Evolutionary conservation across 2,888 invertebrate genomes (phyloP).

Genomic region (Emesis furor): DNA sequence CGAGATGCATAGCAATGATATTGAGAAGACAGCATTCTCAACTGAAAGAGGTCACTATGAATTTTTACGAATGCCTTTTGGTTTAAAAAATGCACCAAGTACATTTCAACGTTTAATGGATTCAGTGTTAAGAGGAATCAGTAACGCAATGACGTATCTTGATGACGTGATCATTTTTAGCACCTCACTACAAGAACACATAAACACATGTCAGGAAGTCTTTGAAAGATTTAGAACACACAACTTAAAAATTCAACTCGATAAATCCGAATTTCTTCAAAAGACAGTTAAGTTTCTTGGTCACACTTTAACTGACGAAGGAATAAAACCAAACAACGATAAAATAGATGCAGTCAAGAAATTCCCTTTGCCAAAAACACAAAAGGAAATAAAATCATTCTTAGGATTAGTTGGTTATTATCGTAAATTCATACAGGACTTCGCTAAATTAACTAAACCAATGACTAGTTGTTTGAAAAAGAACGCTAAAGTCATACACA

Average conservation of each 20-base stretch:
- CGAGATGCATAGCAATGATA: background rate
- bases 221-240: constrained; percentile 43
- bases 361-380: too few species aligned
- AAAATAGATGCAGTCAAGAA: too few species aligned
- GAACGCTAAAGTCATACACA: too few species aligned
- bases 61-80: constrained; percentile 78
- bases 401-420: too few species aligned
- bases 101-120: constrained; percentile 80
- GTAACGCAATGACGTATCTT: constrained; percentile 61
- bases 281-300: background rate
- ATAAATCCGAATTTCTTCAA: too few species aligned
- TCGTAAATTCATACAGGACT: too few species aligned
- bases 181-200: constrained; percentile 50
- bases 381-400: too few species aligned
- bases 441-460: too few species aligned
- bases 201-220: constrained; percentile 6
- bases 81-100: constrained; percentile 75
- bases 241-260: background rate
- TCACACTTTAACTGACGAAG: constrained; percentile 3
- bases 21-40: background rate
- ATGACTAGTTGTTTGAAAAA: too few species aligned
- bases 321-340: background rate
- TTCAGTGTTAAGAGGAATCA: constrained; percentile 74
- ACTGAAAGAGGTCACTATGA: constrained; percentile 75
- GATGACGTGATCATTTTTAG: constrained; percentile 50